These are phyloP conservation scores for Cryptocephalus moraei DNA, from an alignment of 2,888 invertebrate genomes.

Conservation along the genomic window DNA sequence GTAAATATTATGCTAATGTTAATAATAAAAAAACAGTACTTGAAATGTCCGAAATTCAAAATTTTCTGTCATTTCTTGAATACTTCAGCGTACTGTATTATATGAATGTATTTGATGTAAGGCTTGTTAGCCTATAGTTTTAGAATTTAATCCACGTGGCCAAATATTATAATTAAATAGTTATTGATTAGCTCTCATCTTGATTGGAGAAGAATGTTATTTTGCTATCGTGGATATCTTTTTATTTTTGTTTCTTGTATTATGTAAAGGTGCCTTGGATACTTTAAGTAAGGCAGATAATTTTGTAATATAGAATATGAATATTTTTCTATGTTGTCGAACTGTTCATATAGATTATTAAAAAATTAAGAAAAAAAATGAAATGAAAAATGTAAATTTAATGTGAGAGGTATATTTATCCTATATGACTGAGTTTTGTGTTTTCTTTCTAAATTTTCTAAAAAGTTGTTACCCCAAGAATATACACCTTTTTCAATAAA, in stretches of 20 bases:
- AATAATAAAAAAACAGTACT: too few relatives aligned
- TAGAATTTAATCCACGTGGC: constrained; percentile 34
- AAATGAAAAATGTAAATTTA: constrained; percentile 25
- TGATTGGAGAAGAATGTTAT: constrained; percentile 8
- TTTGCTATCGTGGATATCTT: constrained; percentile 25
- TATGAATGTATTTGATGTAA: constrained; percentile 37
- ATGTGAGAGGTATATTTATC: constrained; percentile 34
- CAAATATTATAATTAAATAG: constrained; percentile 25
- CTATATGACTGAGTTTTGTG: constrained; percentile 31
- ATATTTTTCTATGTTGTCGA: constrained; percentile 61
- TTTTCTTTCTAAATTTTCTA: constrained; percentile 27
- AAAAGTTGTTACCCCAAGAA: constrained; percentile 30
- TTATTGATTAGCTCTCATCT: constrained; percentile 18
- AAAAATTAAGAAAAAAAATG: constrained; percentile 2
- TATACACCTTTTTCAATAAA: constrained; percentile 30
- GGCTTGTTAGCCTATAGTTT: constrained; percentile 38
- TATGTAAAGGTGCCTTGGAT: constrained; percentile 43
- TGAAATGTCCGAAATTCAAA: too few relatives aligned
- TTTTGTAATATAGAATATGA: constrained; percentile 59
- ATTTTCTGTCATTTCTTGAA: constrained; percentile 1
- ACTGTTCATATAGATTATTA: constrained; percentile 34
- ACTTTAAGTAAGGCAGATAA: constrained; percentile 54
- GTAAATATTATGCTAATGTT: constrained; percentile 18
- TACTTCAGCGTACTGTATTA: constrained; percentile 10
- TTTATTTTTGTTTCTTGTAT: constrained; percentile 22